Evolutionary conservation across 23 tunicate species (phyloP), one percentile per base, ranked within the genome.

Genomic region (Clavelina lepadiformis): DNA sequence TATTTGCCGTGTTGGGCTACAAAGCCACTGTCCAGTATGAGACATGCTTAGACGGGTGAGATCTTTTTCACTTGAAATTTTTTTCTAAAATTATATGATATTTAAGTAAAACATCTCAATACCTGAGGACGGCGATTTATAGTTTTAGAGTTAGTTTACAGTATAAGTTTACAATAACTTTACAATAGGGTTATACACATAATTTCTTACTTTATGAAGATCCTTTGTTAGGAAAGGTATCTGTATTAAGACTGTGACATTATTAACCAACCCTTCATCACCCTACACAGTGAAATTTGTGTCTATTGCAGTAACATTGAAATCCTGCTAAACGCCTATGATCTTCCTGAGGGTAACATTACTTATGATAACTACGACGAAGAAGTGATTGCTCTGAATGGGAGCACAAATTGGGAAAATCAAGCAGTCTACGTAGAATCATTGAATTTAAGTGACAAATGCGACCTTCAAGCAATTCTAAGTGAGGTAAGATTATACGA

Each of bases 1-100:
- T 94, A 27, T 94, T 94, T 46, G 74, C 94, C 38, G 61, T 93
- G 8, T 57, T 89, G 44, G 97, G 97, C 28, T 89, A 82, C 80
- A 73, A 76, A 32, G 89, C 97, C 2, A 74, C 81, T 32, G 56
- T 82, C 21, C 83, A 89, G 32, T 77, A 41, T 41, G 86, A 81
- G 24, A 31, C 33, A 5, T 86, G 95, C 70, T 51, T 78, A 29
- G 80, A 72, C 41, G 85, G 76, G 95, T 86, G 66, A 78, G 93
- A 26, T 35, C 22, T 27, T 6, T 15, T 61, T 28, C 8, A 13
- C 7, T 61, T 8, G 11, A 28, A 61, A 28, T 13, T 8, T 26
- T 61, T 26, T 44, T 44, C 13, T 44, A 44, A 44, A 25, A 61
- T 61, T 13, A 20, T 22, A 20, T n/a, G 8, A 55, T 19, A 20